phyloP scores from a whole-genome alignment of 2,113 vertebrate genomes.

The Callocephalon fimbriatum region DNA sequence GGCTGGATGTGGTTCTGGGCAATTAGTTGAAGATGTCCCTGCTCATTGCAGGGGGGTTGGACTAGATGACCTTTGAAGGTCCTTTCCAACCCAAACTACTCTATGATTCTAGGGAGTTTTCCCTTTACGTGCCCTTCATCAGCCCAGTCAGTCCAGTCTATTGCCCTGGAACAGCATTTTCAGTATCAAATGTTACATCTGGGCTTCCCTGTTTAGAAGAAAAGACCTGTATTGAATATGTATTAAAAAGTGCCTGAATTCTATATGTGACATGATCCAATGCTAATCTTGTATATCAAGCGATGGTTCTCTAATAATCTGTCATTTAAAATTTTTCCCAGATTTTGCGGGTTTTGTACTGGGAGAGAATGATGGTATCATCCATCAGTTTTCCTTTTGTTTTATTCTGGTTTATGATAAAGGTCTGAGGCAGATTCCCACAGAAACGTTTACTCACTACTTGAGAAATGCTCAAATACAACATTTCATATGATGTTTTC shows the following conservation, averaged over 20 bases:
- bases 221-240: neutral
- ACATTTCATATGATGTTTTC: neutral
- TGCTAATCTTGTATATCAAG: neutral
- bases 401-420: neutral
- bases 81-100: neutral
- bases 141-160: neutral
- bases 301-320: neutral
- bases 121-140: neutral
- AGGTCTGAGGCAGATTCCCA: neutral
- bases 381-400: neutral
- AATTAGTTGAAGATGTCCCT: neutral
- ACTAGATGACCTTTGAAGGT: neutral
- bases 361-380: neutral
- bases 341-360: neutral
- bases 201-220: neutral
- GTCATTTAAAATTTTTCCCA: neutral
- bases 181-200: neutral
- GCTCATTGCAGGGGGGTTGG: neutral
- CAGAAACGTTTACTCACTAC: neutral
- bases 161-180: neutral
- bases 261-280: neutral
- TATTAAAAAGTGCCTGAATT: neutral
- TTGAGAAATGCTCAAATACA: slow-evolving; percentile 13
- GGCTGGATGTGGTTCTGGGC: neutral
- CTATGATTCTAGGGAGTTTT: neutral